Base-by-base conservation (phyloP, 2,888 invertebrate species). In the Muschampia staudingeri region DNA sequence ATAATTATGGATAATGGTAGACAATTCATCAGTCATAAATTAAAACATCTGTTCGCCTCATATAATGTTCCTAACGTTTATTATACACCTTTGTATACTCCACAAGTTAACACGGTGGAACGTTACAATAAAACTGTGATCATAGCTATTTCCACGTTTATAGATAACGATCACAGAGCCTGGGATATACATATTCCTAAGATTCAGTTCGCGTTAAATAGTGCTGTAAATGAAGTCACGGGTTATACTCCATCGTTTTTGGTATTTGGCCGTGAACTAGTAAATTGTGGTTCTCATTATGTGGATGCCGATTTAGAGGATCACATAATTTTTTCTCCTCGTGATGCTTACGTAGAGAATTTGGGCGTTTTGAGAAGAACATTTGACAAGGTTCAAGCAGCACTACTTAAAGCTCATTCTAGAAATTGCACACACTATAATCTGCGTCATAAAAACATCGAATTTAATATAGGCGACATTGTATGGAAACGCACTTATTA, bases 381-480 rank as follows among this genome's bases (percentile, higher is more conserved):
- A 25, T 25, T 25, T 25, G 19, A 61, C 5, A 19, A 19, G 8
- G 75, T 75, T 5, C 52, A 61, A 19, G 19, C 9, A 37, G 37
- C 61, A 37, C 56, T 56, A 40, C n/a, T 75, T 56, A 56, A 37
- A 61, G 75, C 75, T 34, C 61, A 61, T 19, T 61, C 61, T 61
- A 61, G 61, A 61, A 61, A 61, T 19, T n/a, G 19, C 25, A 25
- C 25, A 0, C 25, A 25, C 25, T 25, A 25, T 25, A 25, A 25
- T 25, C 25, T 25, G 25, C 25, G 25, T 25, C 25, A 25, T 25
- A 25, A 25, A 25, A 25, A 25, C 25, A 25, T 25, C 25, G 25
- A 25, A 25, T 25, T 25, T 25, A 25, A 25, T 25, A 25, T 25
- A 25, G 25, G 25, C 25, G 25, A 25, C 25, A 25, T 25, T 25